A percentile compares a stretch with the other conserved stretches of the same genome.
These are phyloP conservation scores for Alosa alosa DNA, from an alignment of 2,113 vertebrate genomes.

Conservation along the genomic window DNA sequence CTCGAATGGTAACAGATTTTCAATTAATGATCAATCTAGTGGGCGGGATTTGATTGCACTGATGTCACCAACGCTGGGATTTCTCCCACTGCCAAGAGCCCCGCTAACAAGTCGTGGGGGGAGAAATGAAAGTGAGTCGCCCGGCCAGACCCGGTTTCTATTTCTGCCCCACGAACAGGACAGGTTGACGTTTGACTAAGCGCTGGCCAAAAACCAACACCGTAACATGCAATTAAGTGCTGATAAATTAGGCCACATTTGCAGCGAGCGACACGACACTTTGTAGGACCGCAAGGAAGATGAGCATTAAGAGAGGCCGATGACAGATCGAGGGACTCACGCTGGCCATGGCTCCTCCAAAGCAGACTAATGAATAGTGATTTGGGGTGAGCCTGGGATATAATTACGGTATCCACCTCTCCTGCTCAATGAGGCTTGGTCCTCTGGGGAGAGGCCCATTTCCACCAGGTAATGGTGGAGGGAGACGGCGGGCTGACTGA, in stretches of 20 bases:
- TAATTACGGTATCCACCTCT: constrained; percentile 74
- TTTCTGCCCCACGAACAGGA: constrained; percentile 37
- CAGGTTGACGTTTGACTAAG: constrained; percentile 53
- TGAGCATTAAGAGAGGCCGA: constrained; percentile 51
- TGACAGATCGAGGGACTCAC: constrained; percentile 60
- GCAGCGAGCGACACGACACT: constrained; percentile 41
- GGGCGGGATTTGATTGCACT: constrained; percentile 16
- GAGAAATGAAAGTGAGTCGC: constrained; percentile 31
- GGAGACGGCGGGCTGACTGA: constrained; percentile 51
- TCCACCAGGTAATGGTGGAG: constrained; percentile 69
- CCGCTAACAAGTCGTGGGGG: constrained; percentile 3
- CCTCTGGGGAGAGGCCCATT: constrained; percentile 67
- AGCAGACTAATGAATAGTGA: constrained; percentile 70
- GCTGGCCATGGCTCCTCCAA: constrained; percentile 47
- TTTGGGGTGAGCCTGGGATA: constrained; percentile 69
- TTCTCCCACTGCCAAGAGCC: neutral
- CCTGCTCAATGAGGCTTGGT: constrained; percentile 73
- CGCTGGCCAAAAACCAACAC: constrained; percentile 60
- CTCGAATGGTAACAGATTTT: constrained; percentile 20
- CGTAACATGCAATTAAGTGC: constrained; percentile 57
- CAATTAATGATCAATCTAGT: constrained; percentile 29
- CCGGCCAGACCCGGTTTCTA: constrained; percentile 32
- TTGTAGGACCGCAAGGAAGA: constrained; percentile 36
- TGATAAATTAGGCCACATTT: constrained; percentile 60
- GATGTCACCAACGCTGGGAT: constrained; percentile 12